Conservation (phyloP, 2,113 vertebrate genomes). For the Ameiurus melas region DNA sequence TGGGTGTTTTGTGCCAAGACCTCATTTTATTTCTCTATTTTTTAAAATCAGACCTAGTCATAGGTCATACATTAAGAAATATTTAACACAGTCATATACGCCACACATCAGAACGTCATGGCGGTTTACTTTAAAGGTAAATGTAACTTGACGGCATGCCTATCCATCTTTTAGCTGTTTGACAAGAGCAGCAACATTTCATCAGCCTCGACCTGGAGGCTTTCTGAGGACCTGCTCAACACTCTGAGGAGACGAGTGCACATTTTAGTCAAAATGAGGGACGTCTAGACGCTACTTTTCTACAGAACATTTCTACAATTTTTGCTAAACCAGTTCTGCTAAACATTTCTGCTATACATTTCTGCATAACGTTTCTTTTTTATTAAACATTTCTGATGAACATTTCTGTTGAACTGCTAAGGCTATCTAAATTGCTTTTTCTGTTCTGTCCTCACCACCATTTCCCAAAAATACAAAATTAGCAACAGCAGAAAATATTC, state of each 20-base stretch:
- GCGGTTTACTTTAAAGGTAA: not conserved
- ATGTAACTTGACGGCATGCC: not conserved
- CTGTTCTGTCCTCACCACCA: too few species aligned
- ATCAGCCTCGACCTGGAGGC: not conserved
- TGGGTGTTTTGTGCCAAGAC: not conserved
- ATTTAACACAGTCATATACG: too few species aligned
- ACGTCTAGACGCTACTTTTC: not conserved
- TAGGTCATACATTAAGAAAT: not conserved
- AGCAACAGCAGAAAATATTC: too few species aligned
- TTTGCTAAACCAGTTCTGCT: too few species aligned
- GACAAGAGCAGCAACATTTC: not conserved
- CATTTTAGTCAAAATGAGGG: not conserved
- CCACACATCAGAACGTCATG: not conserved
- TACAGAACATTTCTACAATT: too few species aligned
- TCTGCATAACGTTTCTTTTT: too few species aligned
- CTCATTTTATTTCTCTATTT: not conserved
- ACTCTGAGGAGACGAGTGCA: not conserved
- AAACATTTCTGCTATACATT: too few species aligned
- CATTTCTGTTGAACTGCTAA: too few species aligned
- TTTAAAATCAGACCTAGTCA: not conserved
- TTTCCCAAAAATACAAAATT: too few species aligned
- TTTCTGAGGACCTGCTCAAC: not conserved
- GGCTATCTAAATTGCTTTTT: too few species aligned
- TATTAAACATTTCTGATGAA: too few species aligned
- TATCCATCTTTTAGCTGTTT: not conserved